Conservation (phyloP, 2,113 vertebrate genomes). For the Prionailurus viverrinus region DNA sequence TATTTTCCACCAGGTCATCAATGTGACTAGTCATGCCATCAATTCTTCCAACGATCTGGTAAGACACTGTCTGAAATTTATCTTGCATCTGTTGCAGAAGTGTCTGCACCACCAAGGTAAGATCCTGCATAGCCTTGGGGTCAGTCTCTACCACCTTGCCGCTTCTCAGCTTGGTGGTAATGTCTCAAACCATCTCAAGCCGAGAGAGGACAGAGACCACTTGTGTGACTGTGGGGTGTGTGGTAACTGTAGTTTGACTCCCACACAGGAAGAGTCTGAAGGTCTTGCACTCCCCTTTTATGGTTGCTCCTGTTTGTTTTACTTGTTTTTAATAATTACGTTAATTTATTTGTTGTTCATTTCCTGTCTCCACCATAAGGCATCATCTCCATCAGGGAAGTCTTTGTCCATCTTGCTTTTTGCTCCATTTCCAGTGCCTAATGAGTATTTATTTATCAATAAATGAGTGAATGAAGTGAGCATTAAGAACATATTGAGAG, state of each 20-base stretch:
- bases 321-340: background rate
- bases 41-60: conserved; percentile 94
- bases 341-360: background rate
- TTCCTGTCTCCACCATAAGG: background rate
- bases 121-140: conserved; percentile 93
- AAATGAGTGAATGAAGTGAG: background rate
- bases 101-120: conserved; percentile 94
- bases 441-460: accelerated
- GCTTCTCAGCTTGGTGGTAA: background rate
- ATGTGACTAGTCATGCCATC: conserved; percentile 94
- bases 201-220: background rate
- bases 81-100: conserved; percentile 96
- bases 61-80: conserved; percentile 96
- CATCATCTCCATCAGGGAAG: accelerated
- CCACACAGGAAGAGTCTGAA: background rate
- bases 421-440: background rate
- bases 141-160: conserved; percentile 91
- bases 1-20: conserved; percentile 94
- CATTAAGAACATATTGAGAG: background rate
- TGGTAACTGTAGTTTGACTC: background rate
- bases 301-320: background rate
- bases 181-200: background rate
- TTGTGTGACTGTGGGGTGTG: background rate
- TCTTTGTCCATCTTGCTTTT: background rate
- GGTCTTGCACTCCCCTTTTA: background rate